Evolutionary conservation across 1,140 invertebrate species (phyloP).

Genomic region (Dufourea novaeangliae): DNA sequence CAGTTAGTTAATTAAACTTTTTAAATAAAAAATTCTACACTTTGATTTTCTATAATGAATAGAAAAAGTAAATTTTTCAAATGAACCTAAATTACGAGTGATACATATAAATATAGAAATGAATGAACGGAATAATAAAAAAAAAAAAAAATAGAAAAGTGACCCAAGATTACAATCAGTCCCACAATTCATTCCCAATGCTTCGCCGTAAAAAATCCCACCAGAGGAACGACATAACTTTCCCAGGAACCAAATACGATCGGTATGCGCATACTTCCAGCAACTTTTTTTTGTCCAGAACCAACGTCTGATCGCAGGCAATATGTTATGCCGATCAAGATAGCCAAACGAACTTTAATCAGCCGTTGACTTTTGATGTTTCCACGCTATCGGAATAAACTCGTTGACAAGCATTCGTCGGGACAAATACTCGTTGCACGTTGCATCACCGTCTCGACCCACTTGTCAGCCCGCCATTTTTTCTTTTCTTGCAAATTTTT

Average conservation of each 20-base stretch:
- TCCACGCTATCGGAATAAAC: background rate
- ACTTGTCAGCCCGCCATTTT: constrained; percentile 1
- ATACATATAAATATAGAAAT: too few species aligned
- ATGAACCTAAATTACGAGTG: too few species aligned
- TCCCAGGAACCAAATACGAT: background rate
- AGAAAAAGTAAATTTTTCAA: too few species aligned
- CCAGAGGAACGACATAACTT: background rate
- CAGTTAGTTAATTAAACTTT: too few species aligned
- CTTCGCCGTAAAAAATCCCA: background rate
- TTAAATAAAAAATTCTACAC: too few species aligned
- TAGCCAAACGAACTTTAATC: background rate
- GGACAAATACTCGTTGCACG: background rate
- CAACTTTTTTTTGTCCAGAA: background rate
- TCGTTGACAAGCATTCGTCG: background rate
- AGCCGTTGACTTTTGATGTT: background rate
- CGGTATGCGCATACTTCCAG: background rate
- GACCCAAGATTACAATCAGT: too few species aligned
- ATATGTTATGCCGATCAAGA: background rate
- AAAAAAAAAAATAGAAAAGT: too few species aligned
- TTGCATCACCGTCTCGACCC: constrained; percentile 1
- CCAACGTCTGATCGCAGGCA: background rate
- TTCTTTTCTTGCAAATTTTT: constrained; percentile 18
- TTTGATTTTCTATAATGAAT: too few species aligned
- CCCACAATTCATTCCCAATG: too few species aligned
- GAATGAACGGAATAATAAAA: too few species aligned